phyloP scores from a whole-genome alignment of 2,888 invertebrate species.

The Trissonchulus latispiculum region DNA sequence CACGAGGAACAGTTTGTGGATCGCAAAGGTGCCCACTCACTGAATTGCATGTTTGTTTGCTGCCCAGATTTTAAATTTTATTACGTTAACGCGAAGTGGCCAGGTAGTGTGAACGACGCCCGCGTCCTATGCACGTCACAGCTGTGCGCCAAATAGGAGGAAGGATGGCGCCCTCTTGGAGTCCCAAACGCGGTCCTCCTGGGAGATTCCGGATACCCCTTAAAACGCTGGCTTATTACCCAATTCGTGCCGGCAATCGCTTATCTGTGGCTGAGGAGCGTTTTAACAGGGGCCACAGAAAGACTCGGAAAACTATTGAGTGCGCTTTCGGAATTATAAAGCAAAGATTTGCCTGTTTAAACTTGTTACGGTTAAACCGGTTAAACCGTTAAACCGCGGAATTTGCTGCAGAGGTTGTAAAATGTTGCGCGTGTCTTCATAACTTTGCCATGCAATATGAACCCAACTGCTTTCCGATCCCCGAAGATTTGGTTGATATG shows the following conservation, averaged over 20 bases:
- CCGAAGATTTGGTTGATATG: neutral
- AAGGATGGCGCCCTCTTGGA: slow-evolving; percentile 19
- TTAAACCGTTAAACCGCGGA: too few relatives aligned
- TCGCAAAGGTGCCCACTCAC: slow-evolving; percentile 11
- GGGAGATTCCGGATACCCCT: slow-evolving; percentile 21
- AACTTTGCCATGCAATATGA: neutral
- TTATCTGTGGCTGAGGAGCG: neutral
- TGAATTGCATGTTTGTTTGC: slow-evolving; percentile 22
- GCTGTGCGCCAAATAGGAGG: slow-evolving; percentile 13
- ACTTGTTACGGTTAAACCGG: neutral
- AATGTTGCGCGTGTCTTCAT: neutral
- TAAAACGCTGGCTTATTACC: slow-evolving; percentile 22
- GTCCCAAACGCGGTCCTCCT: neutral
- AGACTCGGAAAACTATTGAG: slow-evolving; percentile 19
- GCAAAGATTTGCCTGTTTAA: slow-evolving; percentile 18
- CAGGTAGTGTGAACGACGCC: slow-evolving; percentile 24
- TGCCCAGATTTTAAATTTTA: slow-evolving; percentile 18
- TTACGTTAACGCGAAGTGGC: slow-evolving; percentile 19
- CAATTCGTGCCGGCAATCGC: neutral
- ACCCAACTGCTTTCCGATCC: neutral
- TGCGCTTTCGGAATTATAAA: slow-evolving; percentile 24
- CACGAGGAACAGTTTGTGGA: slow-evolving; percentile 20
- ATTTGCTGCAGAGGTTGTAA: neutral
- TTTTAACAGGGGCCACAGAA: slow-evolving; percentile 23
- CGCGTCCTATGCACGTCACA: slow-evolving; percentile 19